These are phyloP conservation scores for Turritopsis rubra DNA, from an alignment of 30 jellyfish, hydroid and myxozoan genomes.

Conservation along the genomic window DNA sequence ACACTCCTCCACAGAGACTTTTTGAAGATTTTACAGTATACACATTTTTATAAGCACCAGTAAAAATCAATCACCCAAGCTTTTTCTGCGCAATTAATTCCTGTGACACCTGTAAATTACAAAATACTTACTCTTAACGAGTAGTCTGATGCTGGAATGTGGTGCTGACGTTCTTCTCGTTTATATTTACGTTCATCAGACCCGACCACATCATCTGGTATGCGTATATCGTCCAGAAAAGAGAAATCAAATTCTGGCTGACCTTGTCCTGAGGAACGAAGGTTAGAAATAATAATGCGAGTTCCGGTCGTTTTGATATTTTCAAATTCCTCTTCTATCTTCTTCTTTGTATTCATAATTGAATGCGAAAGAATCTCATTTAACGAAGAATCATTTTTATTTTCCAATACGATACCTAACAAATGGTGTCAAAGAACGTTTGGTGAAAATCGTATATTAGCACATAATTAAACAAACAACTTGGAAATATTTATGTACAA, in stretches of 20 bases:
- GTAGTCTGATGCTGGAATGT: slow-evolving; percentile 93
- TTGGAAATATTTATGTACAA: too few species aligned
- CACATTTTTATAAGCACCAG: too few species aligned
- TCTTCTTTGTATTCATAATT: slow-evolving; percentile 32
- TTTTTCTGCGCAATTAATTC: too few species aligned
- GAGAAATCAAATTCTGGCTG: slow-evolving; percentile 65
- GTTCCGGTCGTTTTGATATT: slow-evolving; percentile 65
- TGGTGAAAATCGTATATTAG: not conserved
- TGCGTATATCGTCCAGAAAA: slow-evolving; percentile 59
- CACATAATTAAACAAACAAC: not conserved
- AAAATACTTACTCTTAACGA: slow-evolving; percentile 67
- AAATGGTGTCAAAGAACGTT: not conserved
- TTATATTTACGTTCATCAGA: slow-evolving; percentile 75
- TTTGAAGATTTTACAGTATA: too few species aligned
- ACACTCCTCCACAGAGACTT: too few species aligned
- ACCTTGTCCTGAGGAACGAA: slow-evolving; percentile 46
- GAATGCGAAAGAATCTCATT: slow-evolving; percentile 49
- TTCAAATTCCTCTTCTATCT: slow-evolving; percentile 64
- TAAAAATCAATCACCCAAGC: too few species aligned
- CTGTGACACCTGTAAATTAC: not conserved
- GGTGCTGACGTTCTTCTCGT: slow-evolving; percentile 90
- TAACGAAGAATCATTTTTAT: slow-evolving; percentile 49
- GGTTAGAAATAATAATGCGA: slow-evolving; percentile 60
- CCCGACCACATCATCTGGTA: slow-evolving; percentile 74
- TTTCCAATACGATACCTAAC: slow-evolving; percentile 32